Evolutionary conservation across 2,113 vertebrate species (phyloP).

Genomic region (Bubo bubo): DNA sequence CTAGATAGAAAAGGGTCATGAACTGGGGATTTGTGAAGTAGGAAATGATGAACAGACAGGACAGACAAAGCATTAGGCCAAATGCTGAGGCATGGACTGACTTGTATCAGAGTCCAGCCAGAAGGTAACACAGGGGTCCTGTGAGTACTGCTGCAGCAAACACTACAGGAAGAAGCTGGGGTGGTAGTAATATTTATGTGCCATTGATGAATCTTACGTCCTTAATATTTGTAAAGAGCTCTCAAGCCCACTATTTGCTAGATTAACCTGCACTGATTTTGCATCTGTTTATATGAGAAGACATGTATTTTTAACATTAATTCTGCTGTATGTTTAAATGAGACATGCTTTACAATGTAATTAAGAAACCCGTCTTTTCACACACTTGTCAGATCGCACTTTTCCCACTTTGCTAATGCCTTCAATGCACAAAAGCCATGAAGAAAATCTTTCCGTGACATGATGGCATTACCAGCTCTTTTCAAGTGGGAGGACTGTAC

Average conservation of each 20-base stretch:
- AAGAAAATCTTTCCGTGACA: constrained; percentile 74
- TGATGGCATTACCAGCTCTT: constrained; percentile 78
- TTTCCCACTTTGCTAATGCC: constrained; percentile 56
- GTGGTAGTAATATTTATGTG: neutral
- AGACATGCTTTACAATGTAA: constrained; percentile 42
- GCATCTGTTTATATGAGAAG: neutral
- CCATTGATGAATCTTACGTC: neutral
- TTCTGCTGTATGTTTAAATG: constrained; percentile 30
- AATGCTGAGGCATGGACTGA: neutral
- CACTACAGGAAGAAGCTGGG: neutral
- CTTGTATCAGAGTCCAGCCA: neutral
- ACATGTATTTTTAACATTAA: constrained; percentile 8
- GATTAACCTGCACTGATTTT: neutral
- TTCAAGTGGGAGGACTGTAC: constrained; percentile 76
- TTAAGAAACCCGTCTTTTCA: constrained; percentile 35
- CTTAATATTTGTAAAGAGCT: neutral
- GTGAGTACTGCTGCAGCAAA: neutral
- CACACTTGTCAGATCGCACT: constrained; percentile 25
- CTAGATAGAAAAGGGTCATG: neutral
- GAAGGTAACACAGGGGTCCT: neutral
- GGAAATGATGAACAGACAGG: neutral
- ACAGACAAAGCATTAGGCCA: neutral
- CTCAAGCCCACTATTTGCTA: neutral
- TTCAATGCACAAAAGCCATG: constrained; percentile 57
- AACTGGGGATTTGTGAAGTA: neutral